A percentile compares a stretch with the other conserved stretches of the same genome.
Conservation (phyloP, 2,888 invertebrate genomes). For the Philaethria dido region DNA sequence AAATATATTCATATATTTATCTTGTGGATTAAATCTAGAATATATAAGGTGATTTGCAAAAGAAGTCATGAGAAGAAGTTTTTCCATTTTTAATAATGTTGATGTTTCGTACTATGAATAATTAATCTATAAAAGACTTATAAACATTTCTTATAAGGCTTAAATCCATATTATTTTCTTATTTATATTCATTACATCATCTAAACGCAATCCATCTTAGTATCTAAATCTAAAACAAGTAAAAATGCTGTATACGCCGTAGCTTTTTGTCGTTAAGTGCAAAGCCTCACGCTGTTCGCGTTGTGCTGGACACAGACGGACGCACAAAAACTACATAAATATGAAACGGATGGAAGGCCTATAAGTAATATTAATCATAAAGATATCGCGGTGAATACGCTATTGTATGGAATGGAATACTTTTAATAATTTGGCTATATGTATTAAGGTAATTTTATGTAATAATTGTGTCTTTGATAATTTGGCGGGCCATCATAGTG, state of each 20-base stretch:
- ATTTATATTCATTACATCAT: not conserved
- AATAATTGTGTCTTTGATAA: conserved; percentile 9
- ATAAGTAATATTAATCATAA: conserved; percentile 42
- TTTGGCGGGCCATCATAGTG: not conserved
- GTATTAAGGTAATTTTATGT: conserved; percentile 31
- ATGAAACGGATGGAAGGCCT: conserved; percentile 38
- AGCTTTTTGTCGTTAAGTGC: conserved; percentile 45
- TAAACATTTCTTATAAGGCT: not conserved
- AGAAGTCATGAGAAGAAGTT: too few species aligned
- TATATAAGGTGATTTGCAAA: too few species aligned
- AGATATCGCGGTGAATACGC: conserved; percentile 24
- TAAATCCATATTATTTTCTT: not conserved
- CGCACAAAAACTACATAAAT: conserved; percentile 42
- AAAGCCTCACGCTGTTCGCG: conserved; percentile 51
- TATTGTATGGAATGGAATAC: conserved; percentile 32
- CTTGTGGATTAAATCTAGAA: too few species aligned
- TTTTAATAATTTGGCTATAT: conserved; percentile 35
- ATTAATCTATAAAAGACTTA: not conserved
- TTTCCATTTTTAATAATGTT: too few species aligned
- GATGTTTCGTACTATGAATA: too few species aligned
- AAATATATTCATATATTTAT: too few species aligned
- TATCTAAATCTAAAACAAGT: conserved; percentile 26
- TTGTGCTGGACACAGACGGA: conserved; percentile 43
- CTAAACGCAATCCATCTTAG: conserved; percentile 13
- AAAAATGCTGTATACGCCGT: conserved; percentile 25